Conservation (phyloP, 2,797 vertebrate genomes). For the Limosa lapponica region DNA sequence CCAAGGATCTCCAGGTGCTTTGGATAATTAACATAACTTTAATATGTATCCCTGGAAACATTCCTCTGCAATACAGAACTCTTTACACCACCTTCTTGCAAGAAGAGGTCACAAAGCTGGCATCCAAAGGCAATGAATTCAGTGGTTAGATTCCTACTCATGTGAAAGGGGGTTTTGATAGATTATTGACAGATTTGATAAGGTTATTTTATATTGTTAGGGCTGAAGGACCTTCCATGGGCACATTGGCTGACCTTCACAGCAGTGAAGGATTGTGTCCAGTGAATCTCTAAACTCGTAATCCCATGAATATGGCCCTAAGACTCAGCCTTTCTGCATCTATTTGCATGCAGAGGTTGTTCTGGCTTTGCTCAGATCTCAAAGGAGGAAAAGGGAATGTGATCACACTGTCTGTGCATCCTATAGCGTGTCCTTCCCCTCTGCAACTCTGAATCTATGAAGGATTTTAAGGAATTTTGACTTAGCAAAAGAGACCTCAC, state of each 20-base stretch:
- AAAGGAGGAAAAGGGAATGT: neutral
- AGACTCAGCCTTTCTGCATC: neutral
- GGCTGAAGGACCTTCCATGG: neutral
- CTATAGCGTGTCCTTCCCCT: neutral
- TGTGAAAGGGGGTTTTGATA: neutral
- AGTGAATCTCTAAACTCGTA: neutral
- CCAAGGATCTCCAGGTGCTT: slow-evolving; percentile 18
- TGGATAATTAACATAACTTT: slow-evolving; percentile 19
- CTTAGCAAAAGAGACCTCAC: neutral
- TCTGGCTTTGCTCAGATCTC: neutral
- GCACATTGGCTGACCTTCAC: neutral
- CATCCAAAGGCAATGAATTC: neutral
- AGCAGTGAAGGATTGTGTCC: neutral
- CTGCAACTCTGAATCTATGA: neutral
- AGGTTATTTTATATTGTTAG: neutral
- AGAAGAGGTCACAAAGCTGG: neutral
- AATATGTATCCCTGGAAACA: neutral
- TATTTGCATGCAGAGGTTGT: neutral
- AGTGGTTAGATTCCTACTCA: neutral
- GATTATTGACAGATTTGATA: neutral
- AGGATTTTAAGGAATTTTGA: neutral
- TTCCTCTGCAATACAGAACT: neutral
- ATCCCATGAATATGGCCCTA: neutral
- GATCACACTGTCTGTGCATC: neutral
- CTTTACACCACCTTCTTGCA: neutral